These are phyloP conservation scores for Merodon equestris DNA, from an alignment of 2,888 invertebrate species.

Conservation along the genomic window DNA sequence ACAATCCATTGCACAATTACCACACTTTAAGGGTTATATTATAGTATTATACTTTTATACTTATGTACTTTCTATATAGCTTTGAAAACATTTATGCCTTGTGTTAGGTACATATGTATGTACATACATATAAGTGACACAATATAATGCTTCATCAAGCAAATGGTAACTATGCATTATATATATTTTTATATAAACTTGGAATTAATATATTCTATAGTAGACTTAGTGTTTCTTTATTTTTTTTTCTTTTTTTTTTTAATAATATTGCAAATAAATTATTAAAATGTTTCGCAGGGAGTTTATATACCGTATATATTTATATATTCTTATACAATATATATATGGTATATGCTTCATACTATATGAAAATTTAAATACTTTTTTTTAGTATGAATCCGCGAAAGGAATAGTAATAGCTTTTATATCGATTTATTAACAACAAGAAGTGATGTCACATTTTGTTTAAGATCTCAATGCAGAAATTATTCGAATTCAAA, in stretches of 20 bases:
- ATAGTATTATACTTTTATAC: constrained; percentile 45
- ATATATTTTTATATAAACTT: neutral
- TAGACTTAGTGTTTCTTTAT: constrained; percentile 43
- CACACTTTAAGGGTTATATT: constrained; percentile 11
- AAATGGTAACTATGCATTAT: no score
- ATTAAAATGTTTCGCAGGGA: no score
- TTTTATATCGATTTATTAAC: no score
- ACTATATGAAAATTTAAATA: constrained; percentile 15
- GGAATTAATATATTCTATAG: constrained; percentile 38
- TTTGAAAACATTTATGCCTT: no score
- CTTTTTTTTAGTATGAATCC: constrained; percentile 60
- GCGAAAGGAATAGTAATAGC: constrained; percentile 17
- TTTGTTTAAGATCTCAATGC: constrained; percentile 62
- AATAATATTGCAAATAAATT: constrained; percentile 10
- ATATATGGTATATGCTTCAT: constrained; percentile 53
- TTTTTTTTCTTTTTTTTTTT: constrained; percentile 53
- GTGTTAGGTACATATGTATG: no score
- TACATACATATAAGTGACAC: constrained; percentile 15
- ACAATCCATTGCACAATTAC: constrained; percentile 63
- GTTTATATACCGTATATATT: constrained; percentile 24
- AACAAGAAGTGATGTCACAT: constrained; percentile 58
- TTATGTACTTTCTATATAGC: constrained; percentile 23
- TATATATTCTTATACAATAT: constrained; percentile 64
- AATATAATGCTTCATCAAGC: constrained; percentile 3
- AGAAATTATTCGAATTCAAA: constrained; percentile 51